Percentiles rank a stretch among this genome's conserved stretches.
phyloP scores from a whole-genome alignment of 2,797 vertebrate species.

The Phaenicophaeus curvirostris region DNA sequence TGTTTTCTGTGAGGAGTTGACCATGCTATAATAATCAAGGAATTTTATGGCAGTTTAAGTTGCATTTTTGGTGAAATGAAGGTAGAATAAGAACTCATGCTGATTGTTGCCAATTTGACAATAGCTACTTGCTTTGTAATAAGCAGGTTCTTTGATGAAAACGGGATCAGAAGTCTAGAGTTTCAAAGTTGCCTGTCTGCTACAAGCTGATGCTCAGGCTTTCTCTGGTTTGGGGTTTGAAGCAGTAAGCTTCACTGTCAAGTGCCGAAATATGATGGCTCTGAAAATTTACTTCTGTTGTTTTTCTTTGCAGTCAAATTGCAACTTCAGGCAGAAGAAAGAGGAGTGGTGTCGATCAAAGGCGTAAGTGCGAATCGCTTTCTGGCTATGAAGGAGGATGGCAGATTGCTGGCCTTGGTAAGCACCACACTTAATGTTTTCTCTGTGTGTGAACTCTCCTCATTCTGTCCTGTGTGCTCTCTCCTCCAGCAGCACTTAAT shows the following conservation, averaged over 20 bases:
- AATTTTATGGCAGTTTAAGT: background rate
- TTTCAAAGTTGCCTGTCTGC: rapidly evolving
- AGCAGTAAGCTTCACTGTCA: background rate
- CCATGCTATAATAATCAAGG: rapidly evolving
- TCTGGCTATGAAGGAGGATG: slow-evolving; percentile 96
- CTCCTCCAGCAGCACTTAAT: background rate
- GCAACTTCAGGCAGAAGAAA: slow-evolving; percentile 93
- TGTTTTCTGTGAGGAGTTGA: background rate
- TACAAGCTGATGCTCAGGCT: background rate
- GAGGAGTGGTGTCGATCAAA: slow-evolving; percentile 95
- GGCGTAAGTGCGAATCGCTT: slow-evolving; percentile 92
- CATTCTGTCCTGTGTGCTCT: background rate
- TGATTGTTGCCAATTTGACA: rapidly evolving
- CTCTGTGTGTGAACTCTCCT: background rate
- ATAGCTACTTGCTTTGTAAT: background rate
- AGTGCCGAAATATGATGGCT: background rate
- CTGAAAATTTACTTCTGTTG: background rate
- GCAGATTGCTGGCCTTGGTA: slow-evolving; percentile 90
- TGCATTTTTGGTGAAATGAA: background rate
- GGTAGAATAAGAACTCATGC: background rate
- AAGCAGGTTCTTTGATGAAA: background rate
- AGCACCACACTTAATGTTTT: slow-evolving; percentile 62
- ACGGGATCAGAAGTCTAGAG: background rate
- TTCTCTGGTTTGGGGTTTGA: background rate
- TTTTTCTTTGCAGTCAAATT: slow-evolving; percentile 85